phyloP scores from a whole-genome alignment of 2,113 vertebrate species.

The Nothoprocta pentlandii region DNA sequence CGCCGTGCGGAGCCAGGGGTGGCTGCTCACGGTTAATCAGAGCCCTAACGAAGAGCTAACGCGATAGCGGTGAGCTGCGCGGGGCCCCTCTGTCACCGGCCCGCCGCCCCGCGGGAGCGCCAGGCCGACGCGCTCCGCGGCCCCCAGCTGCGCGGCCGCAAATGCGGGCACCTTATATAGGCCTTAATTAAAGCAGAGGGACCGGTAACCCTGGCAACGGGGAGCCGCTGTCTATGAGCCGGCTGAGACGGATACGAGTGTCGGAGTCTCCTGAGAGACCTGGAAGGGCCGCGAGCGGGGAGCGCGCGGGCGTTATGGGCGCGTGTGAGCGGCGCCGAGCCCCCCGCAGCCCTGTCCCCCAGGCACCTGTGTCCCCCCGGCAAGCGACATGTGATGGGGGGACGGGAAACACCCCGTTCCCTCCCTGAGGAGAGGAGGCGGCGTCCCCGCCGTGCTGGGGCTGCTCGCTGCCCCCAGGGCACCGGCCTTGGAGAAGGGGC shows the following conservation, averaged over 20 bases:
- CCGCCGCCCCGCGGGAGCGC: background rate
- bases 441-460: accelerated
- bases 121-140: background rate
- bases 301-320: accelerated
- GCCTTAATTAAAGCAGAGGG: slow-evolving; percentile 48
- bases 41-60: slow-evolving; percentile 15
- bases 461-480: background rate
- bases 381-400: background rate
- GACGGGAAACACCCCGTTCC: background rate
- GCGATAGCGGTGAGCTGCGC: slow-evolving; percentile 45
- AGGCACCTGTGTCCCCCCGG: background rate
- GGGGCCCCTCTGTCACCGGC: slow-evolving; percentile 1
- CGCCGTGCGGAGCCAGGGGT: background rate
- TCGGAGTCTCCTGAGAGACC: background rate
- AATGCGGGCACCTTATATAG: background rate
- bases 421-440: accelerated
- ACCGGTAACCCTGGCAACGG: slow-evolving; percentile 46
- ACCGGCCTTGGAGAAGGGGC: background rate
- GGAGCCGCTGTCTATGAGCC: background rate
- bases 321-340: accelerated
- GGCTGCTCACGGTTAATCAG: background rate
- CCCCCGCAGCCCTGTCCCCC: accelerated
- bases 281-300: background rate
- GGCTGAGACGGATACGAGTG: background rate
- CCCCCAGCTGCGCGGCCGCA: slow-evolving; percentile 4